Percentiles rank a stretch among this genome's conserved stretches.
Conservation (phyloP, 2,113 vertebrate genomes). For the Regulus satrapa region DNA sequence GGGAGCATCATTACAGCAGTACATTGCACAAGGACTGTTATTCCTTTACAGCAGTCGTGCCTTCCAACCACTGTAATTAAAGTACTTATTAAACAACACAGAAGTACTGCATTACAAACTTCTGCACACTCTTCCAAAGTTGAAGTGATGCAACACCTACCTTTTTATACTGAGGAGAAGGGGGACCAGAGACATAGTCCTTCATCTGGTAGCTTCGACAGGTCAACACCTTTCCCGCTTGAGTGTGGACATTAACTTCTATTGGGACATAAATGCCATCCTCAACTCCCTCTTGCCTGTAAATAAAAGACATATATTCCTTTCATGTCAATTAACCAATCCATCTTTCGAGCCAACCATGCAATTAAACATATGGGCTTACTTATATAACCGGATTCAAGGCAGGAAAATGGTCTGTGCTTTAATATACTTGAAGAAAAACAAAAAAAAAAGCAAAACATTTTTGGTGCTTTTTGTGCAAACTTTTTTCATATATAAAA, state of each 20-base stretch:
- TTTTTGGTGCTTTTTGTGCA: background rate
- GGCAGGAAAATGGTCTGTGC: background rate
- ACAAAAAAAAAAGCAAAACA: background rate
- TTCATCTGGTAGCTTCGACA: slow-evolving; percentile 91
- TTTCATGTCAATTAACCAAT: background rate
- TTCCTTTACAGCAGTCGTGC: background rate
- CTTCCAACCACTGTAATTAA: background rate
- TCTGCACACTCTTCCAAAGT: background rate
- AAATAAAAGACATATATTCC: slow-evolving; percentile 47
- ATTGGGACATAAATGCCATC: slow-evolving; percentile 80
- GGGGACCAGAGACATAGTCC: slow-evolving; percentile 73
- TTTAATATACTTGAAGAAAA: background rate
- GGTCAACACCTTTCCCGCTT: slow-evolving; percentile 67
- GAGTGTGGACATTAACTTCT: slow-evolving; percentile 80
- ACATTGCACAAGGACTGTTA: background rate
- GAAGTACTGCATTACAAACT: background rate
- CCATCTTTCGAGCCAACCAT: background rate
- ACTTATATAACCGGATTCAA: background rate
- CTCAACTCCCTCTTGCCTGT: slow-evolving; percentile 87
- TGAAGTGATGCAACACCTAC: slow-evolving; percentile 55
- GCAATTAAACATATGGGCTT: background rate
- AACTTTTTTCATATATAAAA: background rate
- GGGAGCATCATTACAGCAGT: background rate
- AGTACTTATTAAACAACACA: background rate
- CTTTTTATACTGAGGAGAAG: slow-evolving; percentile 93